phyloP scores from a whole-genome alignment of 1,140 invertebrate species.

The Argopecten irradians region DNA sequence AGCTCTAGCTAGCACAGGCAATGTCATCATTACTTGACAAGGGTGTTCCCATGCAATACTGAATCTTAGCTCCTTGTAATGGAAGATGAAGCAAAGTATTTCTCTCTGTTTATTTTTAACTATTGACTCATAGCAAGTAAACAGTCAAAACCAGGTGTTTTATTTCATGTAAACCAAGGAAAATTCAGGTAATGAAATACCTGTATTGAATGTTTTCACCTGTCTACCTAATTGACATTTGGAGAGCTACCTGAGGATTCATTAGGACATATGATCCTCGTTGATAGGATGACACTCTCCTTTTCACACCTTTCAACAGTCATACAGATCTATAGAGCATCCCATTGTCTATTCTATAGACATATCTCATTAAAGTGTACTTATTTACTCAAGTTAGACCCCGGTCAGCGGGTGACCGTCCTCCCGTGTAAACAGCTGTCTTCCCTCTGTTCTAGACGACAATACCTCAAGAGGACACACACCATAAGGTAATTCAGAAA shows the following conservation, averaged over 20 bases:
- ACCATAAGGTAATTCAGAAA: neutral
- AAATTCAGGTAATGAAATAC: neutral
- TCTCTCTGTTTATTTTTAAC: no score
- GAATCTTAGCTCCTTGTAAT: no score
- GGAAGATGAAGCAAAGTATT: no score
- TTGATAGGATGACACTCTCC: neutral
- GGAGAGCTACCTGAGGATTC: neutral
- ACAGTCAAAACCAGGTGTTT: neutral
- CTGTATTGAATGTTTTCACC: neutral
- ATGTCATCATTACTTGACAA: no score
- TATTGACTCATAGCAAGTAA: no score
- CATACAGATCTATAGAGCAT: neutral
- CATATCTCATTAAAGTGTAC: neutral
- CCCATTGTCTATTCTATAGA: neutral
- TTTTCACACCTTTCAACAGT: neutral
- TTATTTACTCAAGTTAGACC: neutral
- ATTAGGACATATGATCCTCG: neutral
- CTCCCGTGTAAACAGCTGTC: neutral
- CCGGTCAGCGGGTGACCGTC: neutral
- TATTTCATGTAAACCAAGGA: neutral
- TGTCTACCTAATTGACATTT: neutral
- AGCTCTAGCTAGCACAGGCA: no score
- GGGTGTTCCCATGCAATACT: no score
- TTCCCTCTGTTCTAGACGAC: neutral
- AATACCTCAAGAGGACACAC: neutral